A percentile compares a stretch with the other conserved stretches of the same genome.
Evolutionary conservation across 2,113 vertebrate genomes (phyloP).

Genomic region (Ceyx cyanopectus): DNA sequence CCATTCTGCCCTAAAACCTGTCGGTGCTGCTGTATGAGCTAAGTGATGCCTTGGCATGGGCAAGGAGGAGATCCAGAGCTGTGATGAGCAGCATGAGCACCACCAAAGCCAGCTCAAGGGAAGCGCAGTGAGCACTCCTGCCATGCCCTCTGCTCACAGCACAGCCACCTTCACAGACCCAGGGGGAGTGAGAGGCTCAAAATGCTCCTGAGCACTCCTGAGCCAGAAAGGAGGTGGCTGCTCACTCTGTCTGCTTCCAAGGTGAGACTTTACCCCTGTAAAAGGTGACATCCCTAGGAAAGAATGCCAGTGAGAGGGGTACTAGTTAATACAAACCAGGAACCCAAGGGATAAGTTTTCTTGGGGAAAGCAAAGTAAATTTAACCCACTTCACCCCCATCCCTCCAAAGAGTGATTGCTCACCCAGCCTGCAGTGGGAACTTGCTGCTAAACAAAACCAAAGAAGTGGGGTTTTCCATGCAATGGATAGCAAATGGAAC

Average conservation of each 20-base stretch:
- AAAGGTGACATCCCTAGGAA: background rate
- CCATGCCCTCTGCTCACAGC: background rate
- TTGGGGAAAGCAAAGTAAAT: background rate
- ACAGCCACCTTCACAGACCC: background rate
- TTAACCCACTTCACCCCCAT: background rate
- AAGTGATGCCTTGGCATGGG: accelerated
- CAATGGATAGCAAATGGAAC: background rate
- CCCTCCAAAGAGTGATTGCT: background rate
- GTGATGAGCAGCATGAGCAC: accelerated
- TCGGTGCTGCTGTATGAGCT: background rate
- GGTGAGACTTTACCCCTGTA: background rate
- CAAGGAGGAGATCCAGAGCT: background rate
- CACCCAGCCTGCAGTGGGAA: background rate
- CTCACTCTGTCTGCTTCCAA: background rate
- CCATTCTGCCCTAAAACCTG: background rate
- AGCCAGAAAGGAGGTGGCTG: background rate
- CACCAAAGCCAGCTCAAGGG: background rate
- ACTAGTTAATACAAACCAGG: background rate
- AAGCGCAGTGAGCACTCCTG: background rate
- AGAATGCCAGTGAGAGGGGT: background rate
- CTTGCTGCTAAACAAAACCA: background rate
- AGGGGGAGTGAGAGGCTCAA: accelerated
- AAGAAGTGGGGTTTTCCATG: background rate
- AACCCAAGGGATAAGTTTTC: background rate
- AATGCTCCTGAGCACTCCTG: background rate